Conservation (phyloP, 2,113 vertebrate species). For the Prunella himalayana region DNA sequence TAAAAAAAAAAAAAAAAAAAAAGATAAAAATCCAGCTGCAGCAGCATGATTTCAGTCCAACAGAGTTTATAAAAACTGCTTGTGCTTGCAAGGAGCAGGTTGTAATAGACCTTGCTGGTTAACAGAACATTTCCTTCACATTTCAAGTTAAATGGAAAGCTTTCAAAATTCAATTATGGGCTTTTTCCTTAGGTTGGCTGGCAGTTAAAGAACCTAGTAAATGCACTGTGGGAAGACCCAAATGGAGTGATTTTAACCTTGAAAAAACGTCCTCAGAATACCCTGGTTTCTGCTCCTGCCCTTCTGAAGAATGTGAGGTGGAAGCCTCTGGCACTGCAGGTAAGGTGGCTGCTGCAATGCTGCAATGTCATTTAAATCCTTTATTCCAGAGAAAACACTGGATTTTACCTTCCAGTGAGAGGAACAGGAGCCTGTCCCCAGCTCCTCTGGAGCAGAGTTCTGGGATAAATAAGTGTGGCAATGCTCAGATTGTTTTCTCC, state of each 20-base stretch:
- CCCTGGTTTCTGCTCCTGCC: conserved; percentile 84
- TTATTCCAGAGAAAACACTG: not conserved
- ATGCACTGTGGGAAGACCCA: conserved; percentile 86
- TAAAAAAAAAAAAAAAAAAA: not conserved
- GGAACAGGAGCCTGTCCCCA: not conserved
- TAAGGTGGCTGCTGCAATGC: conserved; percentile 32
- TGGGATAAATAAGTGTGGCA: not conserved
- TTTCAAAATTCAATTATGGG: conserved; percentile 15
- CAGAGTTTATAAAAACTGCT: not conserved
- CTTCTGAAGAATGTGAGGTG: conserved; percentile 87
- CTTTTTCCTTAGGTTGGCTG: conserved; percentile 81
- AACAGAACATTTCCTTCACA: not conserved
- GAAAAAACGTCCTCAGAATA: conserved; percentile 89
- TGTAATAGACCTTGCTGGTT: not conserved
- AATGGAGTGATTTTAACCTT: conserved; percentile 86
- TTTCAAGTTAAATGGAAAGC: not conserved
- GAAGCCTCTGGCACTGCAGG: conserved; percentile 88
- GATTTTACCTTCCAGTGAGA: not conserved
- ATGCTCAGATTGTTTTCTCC: not conserved
- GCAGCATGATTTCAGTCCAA: not conserved
- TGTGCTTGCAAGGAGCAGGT: not conserved
- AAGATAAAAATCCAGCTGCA: not conserved
- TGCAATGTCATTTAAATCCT: not conserved
- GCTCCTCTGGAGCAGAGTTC: not conserved
- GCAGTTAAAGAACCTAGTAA: conserved; percentile 90